Conservation (phyloP, 2,797 vertebrate genomes). For the Fistularia tabacaria region DNA sequence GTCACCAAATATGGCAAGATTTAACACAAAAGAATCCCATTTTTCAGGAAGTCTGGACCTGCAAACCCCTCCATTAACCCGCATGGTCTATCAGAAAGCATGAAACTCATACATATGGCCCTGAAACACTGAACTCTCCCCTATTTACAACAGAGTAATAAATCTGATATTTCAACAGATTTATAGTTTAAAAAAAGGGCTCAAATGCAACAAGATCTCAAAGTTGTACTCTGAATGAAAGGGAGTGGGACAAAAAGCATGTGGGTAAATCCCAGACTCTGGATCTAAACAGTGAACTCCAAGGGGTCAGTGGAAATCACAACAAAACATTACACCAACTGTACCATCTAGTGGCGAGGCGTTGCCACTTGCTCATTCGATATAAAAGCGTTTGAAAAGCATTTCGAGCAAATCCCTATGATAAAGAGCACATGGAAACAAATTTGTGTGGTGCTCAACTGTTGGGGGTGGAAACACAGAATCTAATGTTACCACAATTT, state of each 20-base stretch:
- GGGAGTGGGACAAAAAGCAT: constrained; percentile 23
- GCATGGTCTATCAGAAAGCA: no score
- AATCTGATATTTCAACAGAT: no score
- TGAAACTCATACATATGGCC: no score
- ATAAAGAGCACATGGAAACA: neutral
- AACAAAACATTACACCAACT: constrained; percentile 16
- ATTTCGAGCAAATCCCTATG: neutral
- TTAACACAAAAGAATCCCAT: no score
- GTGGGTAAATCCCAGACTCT: constrained; percentile 48
- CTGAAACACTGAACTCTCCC: no score
- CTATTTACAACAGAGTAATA: no score
- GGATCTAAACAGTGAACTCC: constrained; percentile 69
- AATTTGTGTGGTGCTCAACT: neutral
- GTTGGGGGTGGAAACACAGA: neutral
- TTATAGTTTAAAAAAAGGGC: no score
- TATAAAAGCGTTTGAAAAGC: no score
- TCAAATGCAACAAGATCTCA: no score
- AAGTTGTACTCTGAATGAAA: constrained; percentile 18
- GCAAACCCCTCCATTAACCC: no score
- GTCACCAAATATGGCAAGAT: no score
- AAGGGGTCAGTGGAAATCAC: constrained; percentile 36
- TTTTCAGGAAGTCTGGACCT: no score
- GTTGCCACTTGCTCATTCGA: neutral
- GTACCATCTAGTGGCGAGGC: constrained; percentile 61
- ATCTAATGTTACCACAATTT: constrained; percentile 7